phyloP scores from a whole-genome alignment of 2,113 vertebrate genomes.

The Oreochromis niloticus region DNA sequence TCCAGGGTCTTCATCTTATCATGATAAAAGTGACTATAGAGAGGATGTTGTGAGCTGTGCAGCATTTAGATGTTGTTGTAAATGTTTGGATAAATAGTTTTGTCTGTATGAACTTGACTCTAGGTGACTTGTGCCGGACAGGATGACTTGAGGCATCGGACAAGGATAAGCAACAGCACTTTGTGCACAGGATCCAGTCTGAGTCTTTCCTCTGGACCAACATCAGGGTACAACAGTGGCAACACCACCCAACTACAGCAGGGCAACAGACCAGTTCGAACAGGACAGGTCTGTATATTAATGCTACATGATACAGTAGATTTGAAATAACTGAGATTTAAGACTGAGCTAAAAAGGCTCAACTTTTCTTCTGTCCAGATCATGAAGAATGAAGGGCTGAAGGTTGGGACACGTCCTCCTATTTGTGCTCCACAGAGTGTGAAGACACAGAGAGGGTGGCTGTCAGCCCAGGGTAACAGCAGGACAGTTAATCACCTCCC shows the following conservation, averaged over 20 bases:
- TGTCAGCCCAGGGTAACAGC: constrained; percentile 68
- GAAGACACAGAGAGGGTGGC: constrained; percentile 52
- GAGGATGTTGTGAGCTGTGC: not conserved
- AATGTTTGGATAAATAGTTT: not conserved
- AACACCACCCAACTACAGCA: constrained; percentile 69
- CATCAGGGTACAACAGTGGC: constrained; percentile 93
- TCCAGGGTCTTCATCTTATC: not conserved
- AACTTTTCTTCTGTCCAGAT: constrained; percentile 25
- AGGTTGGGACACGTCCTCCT: constrained; percentile 66
- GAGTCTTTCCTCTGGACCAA: constrained; percentile 89
- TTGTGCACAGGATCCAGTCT: constrained; percentile 83
- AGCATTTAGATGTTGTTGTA: not conserved
- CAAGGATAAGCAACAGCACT: constrained; percentile 81
- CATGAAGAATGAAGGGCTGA: constrained; percentile 51
- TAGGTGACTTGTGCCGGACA: constrained; percentile 25
- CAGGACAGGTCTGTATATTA: constrained; percentile 57
- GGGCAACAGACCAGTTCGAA: constrained; percentile 44
- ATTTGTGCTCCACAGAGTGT: constrained; percentile 67
- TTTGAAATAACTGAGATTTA: not conserved
- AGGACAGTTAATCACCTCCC: not conserved
- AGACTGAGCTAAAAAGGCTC: not conserved
- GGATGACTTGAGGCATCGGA: constrained; percentile 83
- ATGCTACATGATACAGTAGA: not conserved
- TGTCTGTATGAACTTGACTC: not conserved
- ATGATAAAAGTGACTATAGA: not conserved